A percentile compares a stretch with the other conserved stretches of the same genome.
Evolutionary conservation across 2,113 vertebrate species (phyloP).

Genomic region (Struthidea cinerea): DNA sequence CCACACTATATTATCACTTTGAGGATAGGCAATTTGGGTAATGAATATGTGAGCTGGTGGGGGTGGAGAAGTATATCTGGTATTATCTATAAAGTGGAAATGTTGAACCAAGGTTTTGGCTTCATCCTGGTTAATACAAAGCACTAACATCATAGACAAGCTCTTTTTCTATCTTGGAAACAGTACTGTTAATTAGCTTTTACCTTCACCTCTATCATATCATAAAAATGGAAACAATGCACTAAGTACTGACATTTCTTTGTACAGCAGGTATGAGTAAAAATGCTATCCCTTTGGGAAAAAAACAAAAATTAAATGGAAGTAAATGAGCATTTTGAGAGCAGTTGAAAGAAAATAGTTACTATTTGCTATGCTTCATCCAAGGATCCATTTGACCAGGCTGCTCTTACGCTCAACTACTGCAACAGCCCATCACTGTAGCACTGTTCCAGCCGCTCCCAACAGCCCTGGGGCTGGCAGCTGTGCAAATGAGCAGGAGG

Average conservation of each 20-base stretch:
- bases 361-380: not conserved
- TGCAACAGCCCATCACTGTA: not conserved
- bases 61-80: constrained; percentile 56
- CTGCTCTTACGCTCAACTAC: not conserved
- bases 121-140: constrained; percentile 60
- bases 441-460: not conserved
- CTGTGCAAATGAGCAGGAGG: not conserved
- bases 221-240: constrained; percentile 43
- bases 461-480: not conserved
- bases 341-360: not conserved
- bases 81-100: constrained; percentile 62
- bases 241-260: constrained; percentile 22
- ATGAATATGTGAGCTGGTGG: constrained; percentile 75
- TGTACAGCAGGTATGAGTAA: not conserved
- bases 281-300: not conserved
- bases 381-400: not conserved
- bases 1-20: constrained; percentile 79
- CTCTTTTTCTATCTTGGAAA: constrained; percentile 53
- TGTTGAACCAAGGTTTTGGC: constrained; percentile 60
- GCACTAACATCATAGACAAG: not conserved
- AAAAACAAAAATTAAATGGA: not conserved
- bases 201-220: constrained; percentile 51
- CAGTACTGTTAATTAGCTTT: constrained; percentile 60
- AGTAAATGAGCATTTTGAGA: not conserved
- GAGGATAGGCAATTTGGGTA: constrained; percentile 77